Evolutionary conservation across 2,888 invertebrate species (phyloP).

Genomic region (Drosophila mercatorum): DNA sequence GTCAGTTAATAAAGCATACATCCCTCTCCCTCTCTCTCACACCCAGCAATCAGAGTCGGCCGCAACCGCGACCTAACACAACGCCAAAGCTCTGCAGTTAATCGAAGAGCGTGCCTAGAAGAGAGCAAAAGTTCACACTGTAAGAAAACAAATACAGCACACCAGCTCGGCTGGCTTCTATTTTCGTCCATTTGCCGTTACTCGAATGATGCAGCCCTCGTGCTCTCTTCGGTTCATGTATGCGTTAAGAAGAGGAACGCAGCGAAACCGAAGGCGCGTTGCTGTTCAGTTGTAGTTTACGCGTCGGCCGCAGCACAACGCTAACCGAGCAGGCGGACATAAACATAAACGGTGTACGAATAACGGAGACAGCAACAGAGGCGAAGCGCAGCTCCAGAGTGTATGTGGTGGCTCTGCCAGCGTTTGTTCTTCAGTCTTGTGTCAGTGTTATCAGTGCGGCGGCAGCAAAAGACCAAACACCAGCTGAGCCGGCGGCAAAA

Average conservation of each 20-base stretch:
- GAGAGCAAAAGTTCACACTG: constrained; percentile 57
- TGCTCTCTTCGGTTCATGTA: constrained; percentile 2
- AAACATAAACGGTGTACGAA: constrained; percentile 20
- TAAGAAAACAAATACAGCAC: constrained; percentile 21
- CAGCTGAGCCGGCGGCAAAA: constrained; percentile 58
- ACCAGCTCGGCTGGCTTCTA: not conserved
- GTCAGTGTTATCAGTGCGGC: constrained; percentile 61
- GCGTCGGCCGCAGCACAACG: constrained; percentile 78
- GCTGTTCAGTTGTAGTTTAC: constrained; percentile 76
- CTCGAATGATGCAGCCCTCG: constrained; percentile 38
- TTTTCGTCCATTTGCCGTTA: not conserved
- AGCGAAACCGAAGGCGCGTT: constrained; percentile 13
- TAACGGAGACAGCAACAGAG: constrained; percentile 20
- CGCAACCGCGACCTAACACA: constrained; percentile 73
- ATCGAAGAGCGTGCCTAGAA: constrained; percentile 20
- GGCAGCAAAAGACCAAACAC: constrained; percentile 53
- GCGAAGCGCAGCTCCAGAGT: constrained; percentile 47
- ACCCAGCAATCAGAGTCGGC: not conserved
- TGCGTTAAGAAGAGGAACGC: constrained; percentile 26
- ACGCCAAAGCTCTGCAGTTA: constrained; percentile 60
- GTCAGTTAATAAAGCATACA: constrained; percentile 32
- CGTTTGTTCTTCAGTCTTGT: constrained; percentile 55
- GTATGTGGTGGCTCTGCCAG: constrained; percentile 22
- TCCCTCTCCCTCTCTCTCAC: constrained; percentile 12
- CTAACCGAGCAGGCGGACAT: constrained; percentile 25